Conservation (phyloP, 2,113 vertebrate species). For the Notiomystis cincta region DNA sequence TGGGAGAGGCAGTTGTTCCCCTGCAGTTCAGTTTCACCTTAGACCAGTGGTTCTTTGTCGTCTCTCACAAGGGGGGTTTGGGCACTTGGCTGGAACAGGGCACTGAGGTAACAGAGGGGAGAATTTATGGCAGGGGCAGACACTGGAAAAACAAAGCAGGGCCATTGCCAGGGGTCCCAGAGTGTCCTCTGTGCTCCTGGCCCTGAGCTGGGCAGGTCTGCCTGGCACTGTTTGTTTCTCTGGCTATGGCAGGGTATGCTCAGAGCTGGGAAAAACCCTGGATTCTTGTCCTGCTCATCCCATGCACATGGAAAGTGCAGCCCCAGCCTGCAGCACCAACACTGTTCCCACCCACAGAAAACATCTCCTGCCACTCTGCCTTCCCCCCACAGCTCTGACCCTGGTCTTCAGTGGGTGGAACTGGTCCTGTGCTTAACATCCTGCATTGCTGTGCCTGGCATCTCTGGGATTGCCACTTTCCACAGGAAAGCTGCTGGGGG, state of each 20-base stretch:
- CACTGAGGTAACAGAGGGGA: background rate
- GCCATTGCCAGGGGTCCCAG: background rate
- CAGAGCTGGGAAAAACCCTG: background rate
- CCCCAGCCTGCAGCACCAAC: background rate
- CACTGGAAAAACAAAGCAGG: background rate
- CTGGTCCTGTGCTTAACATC: background rate
- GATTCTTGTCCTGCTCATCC: background rate
- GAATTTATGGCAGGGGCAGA: background rate
- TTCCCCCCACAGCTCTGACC: background rate
- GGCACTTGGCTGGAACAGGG: background rate
- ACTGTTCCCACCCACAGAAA: background rate
- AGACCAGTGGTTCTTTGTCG: background rate
- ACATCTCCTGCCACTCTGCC: background rate
- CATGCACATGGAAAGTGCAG: background rate
- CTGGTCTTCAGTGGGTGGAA: background rate
- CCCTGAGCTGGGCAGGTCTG: background rate
- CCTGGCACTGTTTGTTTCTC: fast-evolving
- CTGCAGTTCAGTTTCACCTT: background rate
- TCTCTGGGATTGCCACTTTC: background rate
- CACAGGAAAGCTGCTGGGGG: background rate
- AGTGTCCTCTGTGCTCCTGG: background rate
- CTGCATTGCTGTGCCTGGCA: background rate
- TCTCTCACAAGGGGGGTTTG: fast-evolving
- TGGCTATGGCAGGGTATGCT: fast-evolving
- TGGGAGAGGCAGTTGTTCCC: background rate